Percentiles rank a stretch among this genome's conserved stretches.
Evolutionary conservation across 2,797 vertebrate species (phyloP).

Genomic region (Ciconia nigra): DNA sequence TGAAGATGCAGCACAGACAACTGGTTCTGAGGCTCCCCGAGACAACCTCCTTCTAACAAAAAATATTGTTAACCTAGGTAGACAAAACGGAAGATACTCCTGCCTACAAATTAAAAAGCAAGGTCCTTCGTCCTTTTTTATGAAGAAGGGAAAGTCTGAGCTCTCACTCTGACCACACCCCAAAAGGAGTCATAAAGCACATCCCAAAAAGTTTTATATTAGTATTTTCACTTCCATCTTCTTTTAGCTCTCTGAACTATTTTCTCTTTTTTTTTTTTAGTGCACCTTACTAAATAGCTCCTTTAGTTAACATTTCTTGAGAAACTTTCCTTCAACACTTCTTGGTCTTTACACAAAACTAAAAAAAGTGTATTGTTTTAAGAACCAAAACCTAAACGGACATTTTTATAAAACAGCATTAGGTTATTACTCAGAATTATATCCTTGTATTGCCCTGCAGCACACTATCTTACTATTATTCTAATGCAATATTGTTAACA

Average conservation of each 20-base stretch:
- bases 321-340: background rate
- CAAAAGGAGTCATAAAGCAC: background rate
- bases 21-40: background rate
- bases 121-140: background rate
- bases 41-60: background rate
- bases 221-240: background rate
- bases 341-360: background rate
- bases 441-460: background rate
- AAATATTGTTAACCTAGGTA: background rate
- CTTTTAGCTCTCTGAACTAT: background rate
- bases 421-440: background rate
- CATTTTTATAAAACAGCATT: background rate
- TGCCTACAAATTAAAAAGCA: background rate
- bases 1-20: background rate
- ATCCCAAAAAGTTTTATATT: background rate
- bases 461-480: background rate
- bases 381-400: background rate
- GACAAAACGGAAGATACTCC: background rate
- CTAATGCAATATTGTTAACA: background rate
- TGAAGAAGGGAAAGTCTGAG: background rate
- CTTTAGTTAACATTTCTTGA: background rate
- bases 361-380: background rate
- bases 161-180: background rate
- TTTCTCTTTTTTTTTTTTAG: background rate
- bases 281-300: background rate